These are phyloP conservation scores for Nothocercus nigrocapillus DNA, from an alignment of 2,113 vertebrate species.

Conservation along the genomic window DNA sequence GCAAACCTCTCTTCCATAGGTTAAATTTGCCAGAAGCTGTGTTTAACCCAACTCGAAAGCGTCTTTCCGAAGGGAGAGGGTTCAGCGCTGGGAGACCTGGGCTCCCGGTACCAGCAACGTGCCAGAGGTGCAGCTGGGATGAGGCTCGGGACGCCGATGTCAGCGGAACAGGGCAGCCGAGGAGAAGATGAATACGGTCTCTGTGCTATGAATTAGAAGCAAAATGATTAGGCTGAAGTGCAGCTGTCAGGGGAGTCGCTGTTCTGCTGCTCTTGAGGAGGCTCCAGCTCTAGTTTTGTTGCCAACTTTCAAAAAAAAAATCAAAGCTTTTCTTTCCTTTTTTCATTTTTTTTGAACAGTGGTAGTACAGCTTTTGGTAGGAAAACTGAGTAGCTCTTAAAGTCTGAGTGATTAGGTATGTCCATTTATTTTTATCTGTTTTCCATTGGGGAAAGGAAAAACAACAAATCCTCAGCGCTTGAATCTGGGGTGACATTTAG, in stretches of 20 bases:
- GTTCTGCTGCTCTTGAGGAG: background rate
- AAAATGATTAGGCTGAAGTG: background rate
- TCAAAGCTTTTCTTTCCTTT: background rate
- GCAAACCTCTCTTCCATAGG: background rate
- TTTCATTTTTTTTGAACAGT: background rate
- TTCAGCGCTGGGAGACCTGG: background rate
- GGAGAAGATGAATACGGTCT: slow-evolving; percentile 2
- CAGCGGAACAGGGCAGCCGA: background rate
- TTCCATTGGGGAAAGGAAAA: too few species aligned
- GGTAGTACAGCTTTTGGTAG: background rate
- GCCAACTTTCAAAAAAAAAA: background rate
- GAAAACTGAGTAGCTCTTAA: background rate
- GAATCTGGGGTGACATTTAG: background rate
- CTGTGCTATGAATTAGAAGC: background rate
- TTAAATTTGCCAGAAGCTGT: background rate
- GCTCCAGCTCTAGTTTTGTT: background rate
- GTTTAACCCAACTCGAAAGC: background rate
- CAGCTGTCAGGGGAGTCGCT: background rate
- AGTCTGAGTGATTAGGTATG: background rate
- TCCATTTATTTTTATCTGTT: too few species aligned
- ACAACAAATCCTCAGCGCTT: background rate
- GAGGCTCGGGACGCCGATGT: background rate
- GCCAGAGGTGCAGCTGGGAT: background rate
- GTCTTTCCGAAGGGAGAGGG: background rate
- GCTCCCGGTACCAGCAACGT: background rate